Base-by-base conservation (phyloP, 2,888 invertebrate genomes). In the Drosophila rellima region DNA sequence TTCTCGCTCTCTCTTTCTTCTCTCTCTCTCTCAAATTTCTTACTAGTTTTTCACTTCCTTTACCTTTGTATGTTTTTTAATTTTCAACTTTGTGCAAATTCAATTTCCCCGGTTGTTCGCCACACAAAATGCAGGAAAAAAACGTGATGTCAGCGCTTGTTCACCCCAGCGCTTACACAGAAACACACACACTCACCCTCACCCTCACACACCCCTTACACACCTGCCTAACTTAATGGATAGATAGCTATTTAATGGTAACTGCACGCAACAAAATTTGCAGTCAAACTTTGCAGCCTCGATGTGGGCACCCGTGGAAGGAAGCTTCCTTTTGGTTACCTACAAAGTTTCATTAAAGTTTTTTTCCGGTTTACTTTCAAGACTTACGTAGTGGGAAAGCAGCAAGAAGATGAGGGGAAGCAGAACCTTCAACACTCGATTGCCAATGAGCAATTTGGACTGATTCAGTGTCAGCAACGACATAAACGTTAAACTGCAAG, bases 171-270 rank as follows among this genome's bases (percentile, higher is more conserved):
- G 52, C 47, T 52, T 8, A 33, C 31, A 33, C 37, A 11, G 31
- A 37, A 10, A 31, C 11, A 33, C 31, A 44, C 37, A 42, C 44
- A 55, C 37, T 39, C 45, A 47, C 42, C 35, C 11, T 59, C 10
- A 56, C 11, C 8, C 17, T n/a, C 0, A 18, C 39, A 31, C 29
- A 37, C 35, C 33, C 52, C 52, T 52, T 48, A 50, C 62, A 66
- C 66, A 57, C 63, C 60, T 67, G 63, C 72, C 62, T 68, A 67
- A 72, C 63, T 63, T 75, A 75, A 75, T 75, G 71, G 71, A 72
- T 75, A 75, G 76, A 75, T 75, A 75, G 75, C 67, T 75, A 65
- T 76, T 75, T 75, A 75, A 75, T 75, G 75, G 75, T 64, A 75
- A 71, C 67, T 71, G 75, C 75, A 75, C 75, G 75, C 75, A 75